Evolutionary conservation across 2,797 vertebrate species (phyloP).

Genomic region (Salmo trutta): DNA sequence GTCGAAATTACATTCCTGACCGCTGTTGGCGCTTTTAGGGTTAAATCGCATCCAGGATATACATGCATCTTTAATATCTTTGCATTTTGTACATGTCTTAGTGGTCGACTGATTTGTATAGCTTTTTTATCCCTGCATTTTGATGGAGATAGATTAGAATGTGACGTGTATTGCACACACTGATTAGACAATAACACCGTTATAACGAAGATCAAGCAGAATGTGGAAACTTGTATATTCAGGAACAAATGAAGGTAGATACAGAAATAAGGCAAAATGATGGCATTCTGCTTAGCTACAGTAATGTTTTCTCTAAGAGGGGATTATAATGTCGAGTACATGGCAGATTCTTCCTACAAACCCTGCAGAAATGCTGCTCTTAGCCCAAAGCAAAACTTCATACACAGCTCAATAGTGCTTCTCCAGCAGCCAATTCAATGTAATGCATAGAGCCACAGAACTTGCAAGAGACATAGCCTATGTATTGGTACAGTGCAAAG

Average conservation of each 20-base stretch:
- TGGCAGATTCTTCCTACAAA: conserved; percentile 28
- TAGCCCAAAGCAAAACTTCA: conserved; percentile 17
- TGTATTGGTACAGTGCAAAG: neutral
- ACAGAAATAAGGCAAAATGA: neutral
- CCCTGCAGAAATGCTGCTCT: conserved; percentile 28
- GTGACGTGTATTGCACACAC: neutral
- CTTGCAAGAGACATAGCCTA: neutral
- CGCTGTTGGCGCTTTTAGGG: too few relatives aligned
- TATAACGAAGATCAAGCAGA: neutral
- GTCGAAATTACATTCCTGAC: neutral
- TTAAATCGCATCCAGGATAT: neutral
- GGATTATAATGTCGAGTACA: conserved; percentile 37
- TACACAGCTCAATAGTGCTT: conserved; percentile 20
- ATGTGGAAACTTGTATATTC: neutral
- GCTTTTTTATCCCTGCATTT: neutral
- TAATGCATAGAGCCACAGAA: neutral
- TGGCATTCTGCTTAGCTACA: conserved; percentile 13
- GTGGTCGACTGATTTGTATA: neutral
- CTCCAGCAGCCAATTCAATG: conserved; percentile 15
- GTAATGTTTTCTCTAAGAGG: conserved; percentile 28
- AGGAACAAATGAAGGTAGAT: neutral
- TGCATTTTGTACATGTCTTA: neutral
- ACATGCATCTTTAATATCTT: neutral
- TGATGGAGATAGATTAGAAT: neutral
- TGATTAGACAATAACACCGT: neutral